These are phyloP conservation scores for Chalcis sispes DNA, from an alignment of 2,888 invertebrate species.

Conservation along the genomic window DNA sequence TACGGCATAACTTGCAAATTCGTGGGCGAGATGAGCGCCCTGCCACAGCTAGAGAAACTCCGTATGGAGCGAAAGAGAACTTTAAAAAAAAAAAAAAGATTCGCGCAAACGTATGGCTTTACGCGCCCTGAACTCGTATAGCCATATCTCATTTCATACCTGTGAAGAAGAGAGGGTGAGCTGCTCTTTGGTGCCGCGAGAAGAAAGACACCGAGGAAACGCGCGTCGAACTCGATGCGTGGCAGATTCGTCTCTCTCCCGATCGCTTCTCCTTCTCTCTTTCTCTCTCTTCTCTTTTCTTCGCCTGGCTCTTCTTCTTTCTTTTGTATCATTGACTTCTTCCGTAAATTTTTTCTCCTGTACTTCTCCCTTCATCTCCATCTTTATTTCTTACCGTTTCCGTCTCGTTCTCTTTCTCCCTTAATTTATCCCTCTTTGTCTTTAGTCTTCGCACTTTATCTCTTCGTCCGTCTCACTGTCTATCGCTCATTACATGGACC, in stretches of 20 bases:
- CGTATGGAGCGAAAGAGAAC: slow-evolving; percentile 35
- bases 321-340: slow-evolving; percentile 44
- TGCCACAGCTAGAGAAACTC: no score
- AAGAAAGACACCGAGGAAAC: slow-evolving; percentile 50
- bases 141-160: slow-evolving; percentile 73
- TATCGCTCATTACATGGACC: no score
- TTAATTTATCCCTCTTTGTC: slow-evolving; percentile 58
- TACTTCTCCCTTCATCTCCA: slow-evolving; percentile 36
- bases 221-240: slow-evolving; percentile 70
- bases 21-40: slow-evolving; percentile 1
- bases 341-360: slow-evolving; percentile 22
- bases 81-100: slow-evolving; percentile 16
- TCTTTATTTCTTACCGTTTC: slow-evolving; percentile 48
- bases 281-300: slow-evolving; percentile 52
- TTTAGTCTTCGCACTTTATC: slow-evolving; percentile 58
- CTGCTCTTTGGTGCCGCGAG: slow-evolving; percentile 22
- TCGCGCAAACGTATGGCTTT: slow-evolving; percentile 13
- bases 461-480: no score
- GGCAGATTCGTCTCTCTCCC: slow-evolving; percentile 71
- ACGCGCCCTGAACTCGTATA: slow-evolving; percentile 63
- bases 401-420: slow-evolving; percentile 39
- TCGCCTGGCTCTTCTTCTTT: no score
- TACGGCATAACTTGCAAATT: slow-evolving; percentile 72
- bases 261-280: slow-evolving; percentile 64
- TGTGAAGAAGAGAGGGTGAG: slow-evolving; percentile 52